A percentile compares a stretch with the other conserved stretches of the same genome.
Evolutionary conservation across 1,140 invertebrate species (phyloP).

Genomic region (Pogonomyrmex californicus): DNA sequence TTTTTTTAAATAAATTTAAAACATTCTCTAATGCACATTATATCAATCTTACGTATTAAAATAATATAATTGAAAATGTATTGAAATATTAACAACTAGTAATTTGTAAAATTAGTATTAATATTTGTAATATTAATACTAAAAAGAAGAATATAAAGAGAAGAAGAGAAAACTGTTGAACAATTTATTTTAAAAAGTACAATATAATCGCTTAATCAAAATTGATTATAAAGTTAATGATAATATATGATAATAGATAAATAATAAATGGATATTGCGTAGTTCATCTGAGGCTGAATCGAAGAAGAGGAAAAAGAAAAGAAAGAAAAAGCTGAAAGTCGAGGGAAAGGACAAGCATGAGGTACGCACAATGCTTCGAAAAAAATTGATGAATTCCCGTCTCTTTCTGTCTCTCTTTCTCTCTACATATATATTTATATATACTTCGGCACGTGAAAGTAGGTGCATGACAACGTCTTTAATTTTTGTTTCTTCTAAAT

Average conservation of each 20-base stretch:
- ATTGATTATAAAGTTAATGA: neutral
- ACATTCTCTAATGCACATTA: neutral
- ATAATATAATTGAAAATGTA: neutral
- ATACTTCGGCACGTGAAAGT: conserved; percentile 81
- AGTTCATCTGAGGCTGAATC: conserved; percentile 81
- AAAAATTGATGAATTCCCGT: conserved; percentile 53
- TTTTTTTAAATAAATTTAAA: conserved; percentile 7
- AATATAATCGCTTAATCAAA: neutral
- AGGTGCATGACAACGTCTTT: conserved; percentile 79
- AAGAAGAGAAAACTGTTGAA: neutral
- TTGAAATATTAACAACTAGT: too few species aligned
- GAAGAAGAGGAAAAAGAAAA: conserved; percentile 83
- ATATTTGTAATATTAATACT: too few species aligned
- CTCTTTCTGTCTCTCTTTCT: conserved; percentile 63
- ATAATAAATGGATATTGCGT: conserved; percentile 34
- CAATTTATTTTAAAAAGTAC: neutral
- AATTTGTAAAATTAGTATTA: too few species aligned
- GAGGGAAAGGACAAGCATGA: conserved; percentile 82
- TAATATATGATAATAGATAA: conserved; percentile 4
- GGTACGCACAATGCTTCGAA: conserved; percentile 78
- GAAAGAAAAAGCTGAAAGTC: conserved; percentile 81
- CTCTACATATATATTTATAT: conserved; percentile 72
- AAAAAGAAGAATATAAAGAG: neutral
- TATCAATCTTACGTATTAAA: neutral
- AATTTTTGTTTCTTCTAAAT: conserved; percentile 74